Evolutionary conservation across 2,797 vertebrate genomes (phyloP).

Genomic region (Syndactyla subalaris): DNA sequence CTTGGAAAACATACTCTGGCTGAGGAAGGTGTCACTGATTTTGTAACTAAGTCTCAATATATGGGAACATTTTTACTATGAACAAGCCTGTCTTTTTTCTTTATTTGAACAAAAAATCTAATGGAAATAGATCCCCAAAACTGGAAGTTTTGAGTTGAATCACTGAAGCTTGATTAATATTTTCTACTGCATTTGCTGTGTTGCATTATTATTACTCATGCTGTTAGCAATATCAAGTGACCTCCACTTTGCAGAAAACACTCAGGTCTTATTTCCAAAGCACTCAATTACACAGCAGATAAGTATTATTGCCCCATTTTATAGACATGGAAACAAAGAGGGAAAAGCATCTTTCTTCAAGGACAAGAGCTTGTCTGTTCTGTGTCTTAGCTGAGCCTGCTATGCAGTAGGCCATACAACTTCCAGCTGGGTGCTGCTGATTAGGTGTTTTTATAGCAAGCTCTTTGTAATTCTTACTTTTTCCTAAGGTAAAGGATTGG

Average conservation of each 20-base stretch:
- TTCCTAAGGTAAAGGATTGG: conserved; percentile 38
- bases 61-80: not conserved
- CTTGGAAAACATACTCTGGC: not conserved
- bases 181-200: not conserved
- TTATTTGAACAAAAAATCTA: not conserved
- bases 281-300: not conserved
- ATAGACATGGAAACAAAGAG: not conserved
- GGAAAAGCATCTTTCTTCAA: conserved; percentile 9
- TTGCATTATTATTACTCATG: not conserved
- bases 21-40: not conserved
- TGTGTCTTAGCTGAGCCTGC: not conserved
- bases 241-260: not conserved
- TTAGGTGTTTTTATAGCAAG: conserved; percentile 48
- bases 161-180: not conserved
- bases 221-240: not conserved
- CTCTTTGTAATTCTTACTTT: conserved; percentile 51
- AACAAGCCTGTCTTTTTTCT: not conserved
- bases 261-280: not conserved
- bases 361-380: not conserved
- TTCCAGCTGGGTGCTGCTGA: conserved; percentile 18
- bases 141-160: conserved; percentile 41
- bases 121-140: conserved; percentile 15
- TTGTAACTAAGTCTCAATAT: not conserved
- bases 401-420: not conserved
- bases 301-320: not conserved